Conservation (phyloP, 2,797 vertebrate genomes). For the Taenioides sp. region DNA sequence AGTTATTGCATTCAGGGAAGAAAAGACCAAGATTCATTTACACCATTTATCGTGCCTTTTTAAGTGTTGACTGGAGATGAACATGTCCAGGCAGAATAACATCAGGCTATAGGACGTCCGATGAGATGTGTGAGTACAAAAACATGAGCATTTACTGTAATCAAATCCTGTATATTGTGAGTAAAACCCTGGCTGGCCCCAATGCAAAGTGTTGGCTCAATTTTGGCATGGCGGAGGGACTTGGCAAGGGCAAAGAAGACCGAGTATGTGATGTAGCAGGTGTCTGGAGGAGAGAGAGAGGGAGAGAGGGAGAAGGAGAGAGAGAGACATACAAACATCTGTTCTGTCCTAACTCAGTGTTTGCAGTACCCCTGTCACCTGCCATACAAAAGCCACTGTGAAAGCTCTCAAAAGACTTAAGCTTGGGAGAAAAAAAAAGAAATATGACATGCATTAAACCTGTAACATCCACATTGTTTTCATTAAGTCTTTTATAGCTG, state of each 20-base stretch:
- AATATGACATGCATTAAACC: background rate
- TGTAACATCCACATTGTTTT: too few species aligned
- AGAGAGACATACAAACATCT: conserved; percentile 20
- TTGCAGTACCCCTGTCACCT: conserved; percentile 29
- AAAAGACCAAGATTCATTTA: conserved; percentile 29
- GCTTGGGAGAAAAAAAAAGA: background rate
- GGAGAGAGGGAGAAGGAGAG: background rate
- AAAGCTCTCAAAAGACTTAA: background rate
- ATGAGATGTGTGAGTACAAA: conserved; percentile 37
- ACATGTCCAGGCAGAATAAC: conserved; percentile 29
- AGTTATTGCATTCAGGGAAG: conserved; percentile 62
- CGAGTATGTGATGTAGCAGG: conserved; percentile 48
- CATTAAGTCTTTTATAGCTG: too few species aligned
- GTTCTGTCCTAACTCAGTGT: conserved; percentile 25
- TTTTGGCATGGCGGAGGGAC: conserved; percentile 56
- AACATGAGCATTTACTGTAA: conserved; percentile 56
- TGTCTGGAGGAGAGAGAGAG: conserved; percentile 28
- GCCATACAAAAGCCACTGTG: conserved; percentile 8
- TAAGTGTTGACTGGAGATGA: conserved; percentile 8
- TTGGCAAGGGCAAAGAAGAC: conserved; percentile 60
- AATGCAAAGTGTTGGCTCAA: conserved; percentile 51
- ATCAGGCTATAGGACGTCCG: conserved; percentile 42
- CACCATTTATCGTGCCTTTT: conserved; percentile 18
- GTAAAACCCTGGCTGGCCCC: conserved; percentile 48
- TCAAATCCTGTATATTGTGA: conserved; percentile 57